Evolutionary conservation across 2,797 vertebrate genomes (phyloP), one percentile per base, ranked within the genome.

Genomic region (Pangasius larnaudii): DNA sequence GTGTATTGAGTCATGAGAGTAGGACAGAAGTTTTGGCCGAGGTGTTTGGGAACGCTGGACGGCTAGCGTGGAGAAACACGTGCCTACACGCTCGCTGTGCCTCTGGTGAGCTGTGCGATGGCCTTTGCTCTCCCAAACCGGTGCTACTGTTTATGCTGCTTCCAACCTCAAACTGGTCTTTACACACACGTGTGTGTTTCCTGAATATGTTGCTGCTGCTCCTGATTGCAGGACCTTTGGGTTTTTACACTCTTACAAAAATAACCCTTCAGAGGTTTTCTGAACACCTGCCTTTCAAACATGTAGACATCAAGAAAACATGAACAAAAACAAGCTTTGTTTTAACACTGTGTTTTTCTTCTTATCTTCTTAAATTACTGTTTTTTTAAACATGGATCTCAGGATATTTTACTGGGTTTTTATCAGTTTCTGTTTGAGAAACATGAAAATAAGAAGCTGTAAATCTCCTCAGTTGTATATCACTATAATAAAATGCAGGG

Each of bases 81-180:
- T 49, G 85, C 30, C 5, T n/a, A 22, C 61, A 67, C 42, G 53
- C 85, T 86, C 18, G 3, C 27, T 71, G 16, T 49, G 49, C 24
- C 14, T 87, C 22, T 69, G 46, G 6, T 81, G 63, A 69, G 30
- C 78, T n/a, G 9, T 46, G 16, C 27, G 78, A 42, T 81, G 86
- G 36, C 78, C 86, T 87, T 87, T 71, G 77, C 65, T 46, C 79
- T 82, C 33, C 24, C 19, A 71, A 27, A 58, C 65, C 19, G 22
- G 22, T 69, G 61, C 27, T 81, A 30, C 13, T 78, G 42, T 77
- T 77, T 77, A 16, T 77, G 5, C 6, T 77, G 74, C 49, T 14
- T 77, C 27, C 24, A 49, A 75, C 0, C 14, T 75, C 58, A 36
- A 53, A 33, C 46, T 69, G 18, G 63, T 84, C 18, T 36, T 53